These are phyloP conservation scores for Ormyrus rosae DNA, from an alignment of 2,888 invertebrate species.

Conservation along the genomic window DNA sequence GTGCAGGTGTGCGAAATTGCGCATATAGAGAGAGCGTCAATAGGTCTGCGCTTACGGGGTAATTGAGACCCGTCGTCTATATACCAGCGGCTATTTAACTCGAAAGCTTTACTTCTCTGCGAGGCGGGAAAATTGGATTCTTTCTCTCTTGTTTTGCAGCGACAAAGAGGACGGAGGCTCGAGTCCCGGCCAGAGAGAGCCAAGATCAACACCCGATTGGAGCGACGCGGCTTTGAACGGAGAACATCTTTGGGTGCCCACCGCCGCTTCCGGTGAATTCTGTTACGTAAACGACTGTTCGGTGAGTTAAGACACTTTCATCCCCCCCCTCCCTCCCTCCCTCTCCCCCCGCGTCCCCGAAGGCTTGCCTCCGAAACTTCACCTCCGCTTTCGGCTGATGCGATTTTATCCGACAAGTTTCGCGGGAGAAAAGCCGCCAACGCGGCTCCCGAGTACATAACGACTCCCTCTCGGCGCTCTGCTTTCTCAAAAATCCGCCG, in stretches of 20 bases:
- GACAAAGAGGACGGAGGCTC: conserved; percentile 67
- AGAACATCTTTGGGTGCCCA: conserved; percentile 95
- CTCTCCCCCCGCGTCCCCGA: no score
- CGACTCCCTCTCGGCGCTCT: no score
- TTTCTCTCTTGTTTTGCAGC: conserved; percentile 58
- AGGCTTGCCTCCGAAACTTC: conserved; percentile 1
- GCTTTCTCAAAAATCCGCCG: no score
- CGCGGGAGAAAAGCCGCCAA: background rate
- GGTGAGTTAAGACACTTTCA: conserved; percentile 77
- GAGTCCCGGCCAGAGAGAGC: conserved; percentile 73
- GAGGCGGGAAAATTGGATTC: no score
- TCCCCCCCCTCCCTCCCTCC: background rate
- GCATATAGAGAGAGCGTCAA: background rate
- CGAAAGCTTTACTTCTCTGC: no score
- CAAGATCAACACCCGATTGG: conserved; percentile 92
- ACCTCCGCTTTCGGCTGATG: background rate
- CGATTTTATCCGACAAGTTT: background rate
- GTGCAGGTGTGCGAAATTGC: background rate
- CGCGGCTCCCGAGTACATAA: background rate
- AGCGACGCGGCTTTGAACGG: conserved; percentile 90
- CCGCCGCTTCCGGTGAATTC: conserved; percentile 94
- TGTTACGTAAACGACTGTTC: conserved; percentile 95
- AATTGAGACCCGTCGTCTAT: background rate
- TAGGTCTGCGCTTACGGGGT: background rate
- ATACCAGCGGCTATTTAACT: no score